phyloP scores from a whole-genome alignment of 2,113 vertebrate genomes.

The Symphodus melops region DNA sequence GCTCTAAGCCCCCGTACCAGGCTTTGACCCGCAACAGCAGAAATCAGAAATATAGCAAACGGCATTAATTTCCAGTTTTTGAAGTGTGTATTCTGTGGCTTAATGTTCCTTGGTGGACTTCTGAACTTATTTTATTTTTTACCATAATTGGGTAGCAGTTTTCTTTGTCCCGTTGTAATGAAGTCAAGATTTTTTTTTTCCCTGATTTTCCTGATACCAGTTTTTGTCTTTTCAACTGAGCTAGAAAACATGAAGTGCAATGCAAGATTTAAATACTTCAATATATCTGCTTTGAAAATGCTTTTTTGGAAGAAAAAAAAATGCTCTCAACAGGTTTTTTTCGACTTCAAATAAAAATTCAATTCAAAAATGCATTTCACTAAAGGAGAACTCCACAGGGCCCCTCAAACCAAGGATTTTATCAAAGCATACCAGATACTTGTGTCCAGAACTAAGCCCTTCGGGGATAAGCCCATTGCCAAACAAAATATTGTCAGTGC shows the following conservation, averaged over 20 bases:
- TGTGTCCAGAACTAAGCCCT: slow-evolving; percentile 1
- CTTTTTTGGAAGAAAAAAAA: not conserved
- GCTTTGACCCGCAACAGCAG: no score
- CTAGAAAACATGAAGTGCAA: not conserved
- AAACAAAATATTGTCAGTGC: slow-evolving; percentile 2
- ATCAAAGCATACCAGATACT: not conserved
- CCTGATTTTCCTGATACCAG: no score
- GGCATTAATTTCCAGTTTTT: no score
- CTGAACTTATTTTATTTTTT: no score
- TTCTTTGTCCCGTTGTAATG: no score
- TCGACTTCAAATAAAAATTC: not conserved
- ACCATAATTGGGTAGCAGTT: no score
- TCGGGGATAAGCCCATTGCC: not conserved
- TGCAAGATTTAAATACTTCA: not conserved
- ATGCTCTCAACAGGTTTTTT: not conserved
- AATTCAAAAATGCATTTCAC: not conserved
- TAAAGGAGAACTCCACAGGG: not conserved
- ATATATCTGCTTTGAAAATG: not conserved
- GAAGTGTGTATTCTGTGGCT: no score
- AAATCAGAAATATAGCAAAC: no score
- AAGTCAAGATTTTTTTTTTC: no score
- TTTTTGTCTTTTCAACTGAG: no score
- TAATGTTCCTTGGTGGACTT: no score
- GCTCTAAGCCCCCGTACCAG: no score
- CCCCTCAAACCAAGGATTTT: not conserved